phyloP scores from a whole-genome alignment of 2,797 vertebrate species.

The Propithecus deckenii region DNA sequence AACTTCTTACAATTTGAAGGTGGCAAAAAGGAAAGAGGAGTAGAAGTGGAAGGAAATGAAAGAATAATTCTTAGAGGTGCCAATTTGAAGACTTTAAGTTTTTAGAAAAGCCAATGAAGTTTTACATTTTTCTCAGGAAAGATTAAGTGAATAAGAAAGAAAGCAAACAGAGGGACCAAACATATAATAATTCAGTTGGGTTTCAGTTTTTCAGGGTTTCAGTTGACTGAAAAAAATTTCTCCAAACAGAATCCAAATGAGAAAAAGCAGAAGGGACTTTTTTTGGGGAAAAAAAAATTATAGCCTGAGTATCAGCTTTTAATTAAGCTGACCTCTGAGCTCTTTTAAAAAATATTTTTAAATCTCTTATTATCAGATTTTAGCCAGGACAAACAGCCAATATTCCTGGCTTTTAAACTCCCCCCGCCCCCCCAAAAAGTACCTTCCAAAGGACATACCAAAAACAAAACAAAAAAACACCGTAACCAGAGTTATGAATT shows the following conservation, averaged over 20 bases:
- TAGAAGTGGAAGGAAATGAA: neutral
- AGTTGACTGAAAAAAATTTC: neutral
- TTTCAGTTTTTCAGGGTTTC: too few species aligned
- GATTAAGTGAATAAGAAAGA: neutral
- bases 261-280: neutral
- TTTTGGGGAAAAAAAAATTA: rapidly evolving
- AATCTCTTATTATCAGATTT: neutral
- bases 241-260: neutral
- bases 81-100: neutral
- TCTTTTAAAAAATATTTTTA: neutral
- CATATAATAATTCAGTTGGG: neutral
- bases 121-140: neutral
- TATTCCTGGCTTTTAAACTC: neutral
- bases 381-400: neutral
- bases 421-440: neutral
- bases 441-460: neutral
- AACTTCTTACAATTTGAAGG: neutral
- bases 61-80: neutral
- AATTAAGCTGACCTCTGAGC: neutral
- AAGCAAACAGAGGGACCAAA: neutral
- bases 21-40: neutral
- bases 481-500: neutral
- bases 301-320: neutral
- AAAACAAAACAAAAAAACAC: neutral
- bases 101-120: neutral